phyloP scores from a whole-genome alignment of 2,888 invertebrate genomes.

The Papilio elwesi region DNA sequence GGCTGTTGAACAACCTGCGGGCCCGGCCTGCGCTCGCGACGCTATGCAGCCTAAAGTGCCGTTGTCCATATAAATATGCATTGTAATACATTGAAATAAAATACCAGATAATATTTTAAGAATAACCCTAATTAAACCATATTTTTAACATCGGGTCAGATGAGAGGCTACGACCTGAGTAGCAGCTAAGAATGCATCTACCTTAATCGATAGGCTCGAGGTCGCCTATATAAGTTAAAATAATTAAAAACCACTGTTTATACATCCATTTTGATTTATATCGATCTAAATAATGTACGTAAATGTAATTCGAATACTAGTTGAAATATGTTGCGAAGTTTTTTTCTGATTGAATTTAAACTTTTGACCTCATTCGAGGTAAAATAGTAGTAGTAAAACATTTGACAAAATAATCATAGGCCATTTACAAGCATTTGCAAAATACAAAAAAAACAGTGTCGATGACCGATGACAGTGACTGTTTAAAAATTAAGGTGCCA shows the following conservation, averaged over 20 bases:
- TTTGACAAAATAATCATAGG: too few species aligned
- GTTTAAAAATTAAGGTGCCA: conserved; percentile 28
- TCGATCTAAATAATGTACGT: too few species aligned
- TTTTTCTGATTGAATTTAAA: too few species aligned
- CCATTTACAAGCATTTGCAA: not conserved
- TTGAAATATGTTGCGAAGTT: too few species aligned
- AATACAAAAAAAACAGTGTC: conserved; percentile 15
- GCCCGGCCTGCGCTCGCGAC: conserved; percentile 45
- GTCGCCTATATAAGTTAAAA: too few species aligned
- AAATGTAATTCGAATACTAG: too few species aligned
- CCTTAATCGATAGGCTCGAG: not conserved
- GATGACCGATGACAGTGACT: conserved; percentile 36
- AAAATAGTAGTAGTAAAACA: too few species aligned
- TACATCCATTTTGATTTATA: too few species aligned
- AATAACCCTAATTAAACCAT: not conserved
- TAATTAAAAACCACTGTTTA: too few species aligned
- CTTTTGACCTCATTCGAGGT: too few species aligned
- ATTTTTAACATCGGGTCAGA: not conserved
- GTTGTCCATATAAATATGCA: conserved; percentile 26
- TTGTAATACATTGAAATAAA: not conserved
- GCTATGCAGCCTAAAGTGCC: conserved; percentile 34
- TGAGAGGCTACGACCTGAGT: not conserved
- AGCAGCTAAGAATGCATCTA: too few species aligned
- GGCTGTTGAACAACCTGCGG: conserved; percentile 64
- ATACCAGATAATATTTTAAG: not conserved